Evolutionary conservation across 1,140 invertebrate species (phyloP).

Genomic region (Neodiprion virginianus): DNA sequence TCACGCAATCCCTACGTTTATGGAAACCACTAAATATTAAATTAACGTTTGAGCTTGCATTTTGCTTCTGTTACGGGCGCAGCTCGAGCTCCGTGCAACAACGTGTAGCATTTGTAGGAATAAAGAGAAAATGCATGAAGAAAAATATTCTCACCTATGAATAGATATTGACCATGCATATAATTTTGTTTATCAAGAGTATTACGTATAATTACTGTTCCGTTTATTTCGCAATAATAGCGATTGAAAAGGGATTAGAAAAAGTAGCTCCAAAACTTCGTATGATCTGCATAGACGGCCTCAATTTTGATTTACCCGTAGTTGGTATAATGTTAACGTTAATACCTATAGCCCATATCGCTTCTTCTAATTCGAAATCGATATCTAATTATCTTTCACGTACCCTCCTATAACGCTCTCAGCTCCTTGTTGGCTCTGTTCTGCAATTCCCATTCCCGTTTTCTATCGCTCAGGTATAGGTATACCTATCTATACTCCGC

Average conservation of each 20-base stretch:
- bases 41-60: too few species aligned
- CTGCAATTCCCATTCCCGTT: neutral
- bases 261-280: too few species aligned
- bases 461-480: too few species aligned
- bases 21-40: too few species aligned
- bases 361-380: slow-evolving; percentile 44
- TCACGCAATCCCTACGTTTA: neutral
- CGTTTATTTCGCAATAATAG: too few species aligned
- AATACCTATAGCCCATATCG: slow-evolving; percentile 38
- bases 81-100: neutral
- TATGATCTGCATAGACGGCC: slow-evolving; percentile 3
- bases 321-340: slow-evolving; percentile 34
- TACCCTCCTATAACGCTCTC: neutral
- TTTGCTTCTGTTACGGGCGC: too few species aligned
- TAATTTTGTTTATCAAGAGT: too few species aligned
- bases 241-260: too few species aligned
- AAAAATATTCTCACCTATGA: too few species aligned
- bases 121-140: neutral
- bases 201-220: too few species aligned
- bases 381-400: slow-evolving; percentile 45
- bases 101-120: neutral
- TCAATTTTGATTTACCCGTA: slow-evolving; percentile 40
- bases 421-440: neutral
- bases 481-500: too few species aligned
- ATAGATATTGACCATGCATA: too few species aligned